Conservation (phyloP, 2,888 invertebrate species). For the Rhyacophila evoluta region DNA sequence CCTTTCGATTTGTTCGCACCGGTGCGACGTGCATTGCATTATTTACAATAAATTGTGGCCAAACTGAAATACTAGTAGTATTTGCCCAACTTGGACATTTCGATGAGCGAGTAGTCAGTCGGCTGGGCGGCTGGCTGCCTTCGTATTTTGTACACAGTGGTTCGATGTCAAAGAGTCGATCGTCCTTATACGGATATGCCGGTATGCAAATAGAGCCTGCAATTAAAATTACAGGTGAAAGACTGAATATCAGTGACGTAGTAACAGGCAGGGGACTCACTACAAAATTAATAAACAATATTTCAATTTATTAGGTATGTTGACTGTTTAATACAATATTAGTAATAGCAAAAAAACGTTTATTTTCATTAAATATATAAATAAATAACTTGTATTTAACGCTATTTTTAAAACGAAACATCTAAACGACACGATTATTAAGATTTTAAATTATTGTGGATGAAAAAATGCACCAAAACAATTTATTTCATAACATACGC, state of each 20-base stretch:
- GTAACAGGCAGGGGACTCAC: too few relatives aligned
- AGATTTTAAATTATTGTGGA: too few relatives aligned
- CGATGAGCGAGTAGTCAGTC: conserved; percentile 7
- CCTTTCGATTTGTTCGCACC: not conserved
- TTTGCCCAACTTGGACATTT: conserved; percentile 13
- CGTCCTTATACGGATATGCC: conserved; percentile 23
- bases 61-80: not conserved
- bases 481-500: too few relatives aligned
- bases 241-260: conserved; percentile 1
- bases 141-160: conserved; percentile 1
- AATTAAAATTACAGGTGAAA: conserved; percentile 42
- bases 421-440: too few relatives aligned
- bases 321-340: too few relatives aligned
- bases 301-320: too few relatives aligned
- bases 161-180: conserved; percentile 20
- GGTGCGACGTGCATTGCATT: not conserved
- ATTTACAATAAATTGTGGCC: not conserved
- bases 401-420: too few relatives aligned
- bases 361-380: too few relatives aligned
- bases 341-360: too few relatives aligned
- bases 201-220: conserved; percentile 36
- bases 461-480: too few relatives aligned
- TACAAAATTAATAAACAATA: too few relatives aligned
- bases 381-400: too few relatives aligned
- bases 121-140: not conserved